phyloP scores from a whole-genome alignment of 2,113 vertebrate genomes.

The Onychostoma macrolepis region DNA sequence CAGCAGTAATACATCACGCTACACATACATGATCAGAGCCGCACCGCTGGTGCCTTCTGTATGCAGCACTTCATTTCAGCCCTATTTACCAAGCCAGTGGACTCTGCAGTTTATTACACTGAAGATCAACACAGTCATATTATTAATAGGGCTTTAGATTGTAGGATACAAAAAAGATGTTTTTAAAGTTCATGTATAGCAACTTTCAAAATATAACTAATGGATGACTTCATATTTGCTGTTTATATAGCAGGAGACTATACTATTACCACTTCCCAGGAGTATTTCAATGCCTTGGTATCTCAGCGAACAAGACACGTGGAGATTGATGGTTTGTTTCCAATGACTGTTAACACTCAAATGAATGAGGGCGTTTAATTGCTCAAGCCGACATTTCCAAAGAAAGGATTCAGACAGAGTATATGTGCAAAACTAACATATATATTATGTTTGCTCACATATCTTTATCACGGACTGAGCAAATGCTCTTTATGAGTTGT shows the following conservation, averaged over 20 bases:
- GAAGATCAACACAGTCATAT: neutral
- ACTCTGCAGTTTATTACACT: conserved; percentile 18
- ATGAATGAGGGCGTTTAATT: conserved; percentile 44
- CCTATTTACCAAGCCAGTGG: conserved; percentile 22
- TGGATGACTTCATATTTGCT: conserved; percentile 49
- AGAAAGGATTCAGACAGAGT: neutral
- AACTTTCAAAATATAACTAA: conserved; percentile 52
- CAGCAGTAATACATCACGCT: neutral
- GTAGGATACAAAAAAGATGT: neutral
- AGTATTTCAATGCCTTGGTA: conserved; percentile 28
- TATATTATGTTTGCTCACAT: neutral
- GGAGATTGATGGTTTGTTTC: conserved; percentile 53
- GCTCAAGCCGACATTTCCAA: conserved; percentile 14
- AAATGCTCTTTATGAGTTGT: neutral
- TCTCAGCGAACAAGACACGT: conserved; percentile 52
- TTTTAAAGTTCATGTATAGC: neutral
- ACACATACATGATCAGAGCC: conserved; percentile 19
- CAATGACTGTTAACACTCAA: conserved; percentile 38
- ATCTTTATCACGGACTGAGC: neutral
- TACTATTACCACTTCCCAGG: conserved; percentile 14
- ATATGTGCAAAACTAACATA: conserved; percentile 3
- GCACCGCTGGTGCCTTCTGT: conserved; percentile 10
- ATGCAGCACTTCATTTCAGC: neutral
- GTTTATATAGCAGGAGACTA: conserved; percentile 45
- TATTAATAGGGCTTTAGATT: neutral